These are phyloP conservation scores for Drosophila setosimentum DNA, from an alignment of 2,888 invertebrate species.

Conservation along the genomic window DNA sequence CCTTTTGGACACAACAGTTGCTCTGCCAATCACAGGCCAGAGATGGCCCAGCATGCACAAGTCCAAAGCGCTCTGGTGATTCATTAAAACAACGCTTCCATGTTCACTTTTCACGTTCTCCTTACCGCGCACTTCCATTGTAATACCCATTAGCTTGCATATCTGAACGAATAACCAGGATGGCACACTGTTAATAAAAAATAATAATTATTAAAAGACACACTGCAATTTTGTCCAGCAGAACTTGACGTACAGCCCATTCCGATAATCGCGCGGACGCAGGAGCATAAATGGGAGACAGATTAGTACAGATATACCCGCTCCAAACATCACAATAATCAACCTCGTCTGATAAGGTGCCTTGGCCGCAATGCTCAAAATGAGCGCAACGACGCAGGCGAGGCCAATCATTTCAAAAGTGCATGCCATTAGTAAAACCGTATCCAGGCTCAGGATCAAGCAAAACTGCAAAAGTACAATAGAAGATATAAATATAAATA, in stretches of 20 bases:
- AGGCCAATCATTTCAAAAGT: conserved; percentile 83
- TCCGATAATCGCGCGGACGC: conserved; percentile 90
- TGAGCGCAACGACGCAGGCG: conserved; percentile 79
- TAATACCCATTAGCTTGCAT: conserved; percentile 87
- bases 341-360: conserved; percentile 91
- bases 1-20: conserved; percentile 93
- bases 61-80: conserved; percentile 96
- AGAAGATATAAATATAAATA: background rate
- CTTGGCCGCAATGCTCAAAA: conserved; percentile 82
- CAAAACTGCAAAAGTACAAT: conserved; percentile 8
- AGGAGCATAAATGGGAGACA: conserved; percentile 92
- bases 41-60: conserved; percentile 86
- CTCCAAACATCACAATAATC: conserved; percentile 88
- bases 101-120: conserved; percentile 91
- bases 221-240: background rate
- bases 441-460: background rate
- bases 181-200: conserved; percentile 87
- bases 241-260: conserved; percentile 90
- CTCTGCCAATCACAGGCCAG: conserved; percentile 91
- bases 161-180: conserved; percentile 88
- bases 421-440: conserved; percentile 71
- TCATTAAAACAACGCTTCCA: conserved; percentile 93
- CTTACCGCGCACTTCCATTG: conserved; percentile 90
- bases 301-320: conserved; percentile 87
- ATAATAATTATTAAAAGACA: background rate